A percentile compares a stretch with the other conserved stretches of the same genome.
phyloP scores from a whole-genome alignment of 2,113 vertebrate genomes.

The Eulemur macaco region DNA sequence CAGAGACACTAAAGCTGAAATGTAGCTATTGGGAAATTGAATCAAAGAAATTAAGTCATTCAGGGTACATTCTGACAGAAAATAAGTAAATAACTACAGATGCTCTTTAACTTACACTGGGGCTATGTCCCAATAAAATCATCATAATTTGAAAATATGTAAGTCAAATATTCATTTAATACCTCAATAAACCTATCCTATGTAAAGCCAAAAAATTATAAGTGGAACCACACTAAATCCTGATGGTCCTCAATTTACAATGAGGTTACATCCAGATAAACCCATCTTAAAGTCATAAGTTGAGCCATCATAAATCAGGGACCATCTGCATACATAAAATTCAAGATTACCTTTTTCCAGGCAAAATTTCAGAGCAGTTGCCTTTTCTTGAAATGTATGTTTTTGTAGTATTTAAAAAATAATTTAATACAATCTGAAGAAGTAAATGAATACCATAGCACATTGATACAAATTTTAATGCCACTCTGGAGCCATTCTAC shows the following conservation, averaged over 20 bases:
- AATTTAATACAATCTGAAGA: neutral
- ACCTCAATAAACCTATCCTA: neutral
- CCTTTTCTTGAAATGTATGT: neutral
- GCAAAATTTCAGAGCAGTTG: neutral
- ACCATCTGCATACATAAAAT: neutral
- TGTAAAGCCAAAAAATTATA: neutral
- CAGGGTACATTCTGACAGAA: neutral
- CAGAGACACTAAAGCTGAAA: neutral
- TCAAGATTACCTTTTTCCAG: neutral
- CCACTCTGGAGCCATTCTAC: rapidly evolving
- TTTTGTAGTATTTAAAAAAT: neutral
- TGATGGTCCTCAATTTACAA: neutral
- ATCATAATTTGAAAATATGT: neutral
- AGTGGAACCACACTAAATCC: neutral
- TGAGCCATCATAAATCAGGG: neutral
- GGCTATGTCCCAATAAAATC: neutral
- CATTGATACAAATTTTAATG: neutral
- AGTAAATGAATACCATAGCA: neutral
- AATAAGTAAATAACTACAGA: neutral
- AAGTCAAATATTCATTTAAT: neutral
- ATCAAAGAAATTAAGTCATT: neutral
- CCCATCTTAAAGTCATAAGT: neutral
- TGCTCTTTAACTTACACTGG: neutral
- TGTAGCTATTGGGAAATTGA: neutral
- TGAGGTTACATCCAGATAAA: neutral